A percentile compares a stretch with the other conserved stretches of the same genome.
These are phyloP conservation scores for Tetranychus urticae DNA, from an alignment of 1,140 invertebrate genomes.

Conservation along the genomic window DNA sequence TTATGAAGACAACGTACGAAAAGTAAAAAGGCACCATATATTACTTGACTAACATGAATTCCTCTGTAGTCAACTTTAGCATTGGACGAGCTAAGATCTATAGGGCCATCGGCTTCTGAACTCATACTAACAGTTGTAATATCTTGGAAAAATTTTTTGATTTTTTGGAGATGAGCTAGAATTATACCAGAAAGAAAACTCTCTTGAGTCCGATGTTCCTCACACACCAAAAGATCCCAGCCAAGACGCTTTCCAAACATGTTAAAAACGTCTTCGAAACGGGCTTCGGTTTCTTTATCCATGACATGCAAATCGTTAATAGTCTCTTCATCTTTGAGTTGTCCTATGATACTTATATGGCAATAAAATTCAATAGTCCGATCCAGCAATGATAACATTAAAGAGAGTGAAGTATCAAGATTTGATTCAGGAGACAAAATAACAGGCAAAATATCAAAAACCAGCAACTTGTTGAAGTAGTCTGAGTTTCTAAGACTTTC, in stretches of 20 bases:
- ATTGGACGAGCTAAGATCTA: background rate
- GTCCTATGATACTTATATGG: background rate
- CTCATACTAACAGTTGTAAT: background rate
- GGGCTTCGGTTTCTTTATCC: background rate
- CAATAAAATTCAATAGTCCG: background rate
- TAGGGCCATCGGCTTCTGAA: background rate
- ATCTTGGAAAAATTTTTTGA: background rate
- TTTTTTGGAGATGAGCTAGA: background rate
- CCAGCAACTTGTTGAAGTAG: background rate
- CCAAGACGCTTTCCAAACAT: background rate
- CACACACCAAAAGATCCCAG: background rate
- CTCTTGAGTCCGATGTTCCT: background rate
- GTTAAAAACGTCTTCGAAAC: background rate
- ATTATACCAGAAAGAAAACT: background rate
- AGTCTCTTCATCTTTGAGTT: background rate
- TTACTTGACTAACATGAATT: background rate
- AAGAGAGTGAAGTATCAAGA: background rate
- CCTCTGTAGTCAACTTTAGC: background rate
- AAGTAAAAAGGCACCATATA: background rate
- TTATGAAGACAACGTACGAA: background rate
- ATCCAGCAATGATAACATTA: background rate
- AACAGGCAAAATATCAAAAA: slow-evolving; percentile 1
- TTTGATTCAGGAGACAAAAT: background rate
- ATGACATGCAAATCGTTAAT: background rate
- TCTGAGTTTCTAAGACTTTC: background rate